Evolutionary conservation across 2,113 vertebrate species (phyloP).

Genomic region (Acanthochromis polyacanthus): DNA sequence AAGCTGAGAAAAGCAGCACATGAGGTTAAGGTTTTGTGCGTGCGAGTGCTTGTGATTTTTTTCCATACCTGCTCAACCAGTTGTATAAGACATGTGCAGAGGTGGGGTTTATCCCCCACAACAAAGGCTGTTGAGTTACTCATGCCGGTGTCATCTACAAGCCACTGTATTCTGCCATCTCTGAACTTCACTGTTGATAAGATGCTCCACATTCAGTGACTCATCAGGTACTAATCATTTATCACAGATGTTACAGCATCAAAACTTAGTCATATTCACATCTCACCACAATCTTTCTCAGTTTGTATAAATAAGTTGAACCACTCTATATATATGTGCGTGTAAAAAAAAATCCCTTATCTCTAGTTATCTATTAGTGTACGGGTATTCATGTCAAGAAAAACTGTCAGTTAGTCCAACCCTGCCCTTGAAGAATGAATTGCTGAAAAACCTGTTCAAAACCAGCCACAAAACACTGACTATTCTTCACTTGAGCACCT

Average conservation of each 20-base stretch:
- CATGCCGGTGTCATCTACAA: slow-evolving; percentile 11
- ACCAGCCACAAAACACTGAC: slow-evolving; percentile 15
- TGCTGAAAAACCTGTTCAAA: slow-evolving; percentile 16
- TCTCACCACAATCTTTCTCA: background rate
- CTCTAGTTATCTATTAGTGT: background rate
- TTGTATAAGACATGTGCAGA: slow-evolving; percentile 49
- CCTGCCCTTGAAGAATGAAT: slow-evolving; percentile 13
- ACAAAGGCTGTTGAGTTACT: slow-evolving; percentile 33
- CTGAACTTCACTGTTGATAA: background rate
- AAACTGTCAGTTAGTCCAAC: slow-evolving; percentile 23
- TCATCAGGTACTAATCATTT: slow-evolving; percentile 3
- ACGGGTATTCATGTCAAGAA: background rate
- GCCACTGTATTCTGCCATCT: background rate
- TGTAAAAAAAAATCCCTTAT: background rate
- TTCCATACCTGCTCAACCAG: slow-evolving; percentile 57
- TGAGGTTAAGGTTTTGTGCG: slow-evolving; percentile 1
- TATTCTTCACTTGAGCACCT: background rate
- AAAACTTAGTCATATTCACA: background rate
- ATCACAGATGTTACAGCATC: slow-evolving; percentile 1
- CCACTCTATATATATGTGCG: too few relatives aligned
- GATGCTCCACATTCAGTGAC: background rate
- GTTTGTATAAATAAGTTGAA: too few relatives aligned
- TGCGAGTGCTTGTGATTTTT: slow-evolving; percentile 13
- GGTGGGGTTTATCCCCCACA: slow-evolving; percentile 36
- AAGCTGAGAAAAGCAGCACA: background rate